A percentile compares a stretch with the other conserved stretches of the same genome.
These are phyloP conservation scores for Monochamus saltuarius DNA, from an alignment of 1,140 invertebrate species.

Conservation along the genomic window DNA sequence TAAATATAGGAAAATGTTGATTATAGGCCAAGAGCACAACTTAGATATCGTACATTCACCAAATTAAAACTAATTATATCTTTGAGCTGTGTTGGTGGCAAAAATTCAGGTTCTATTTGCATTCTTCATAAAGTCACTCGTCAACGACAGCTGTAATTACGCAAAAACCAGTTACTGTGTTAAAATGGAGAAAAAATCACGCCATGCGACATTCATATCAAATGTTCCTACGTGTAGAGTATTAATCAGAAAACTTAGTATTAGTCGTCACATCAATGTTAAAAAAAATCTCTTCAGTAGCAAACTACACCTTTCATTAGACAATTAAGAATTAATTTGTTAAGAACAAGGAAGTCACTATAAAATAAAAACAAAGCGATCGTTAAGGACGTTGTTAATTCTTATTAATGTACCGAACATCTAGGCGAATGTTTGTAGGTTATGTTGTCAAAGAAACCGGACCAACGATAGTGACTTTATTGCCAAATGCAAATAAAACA, in stretches of 20 bases:
- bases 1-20: too few relatives aligned
- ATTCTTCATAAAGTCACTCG: conserved; percentile 32
- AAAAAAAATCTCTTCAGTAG: conserved; percentile 38
- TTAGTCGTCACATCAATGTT: conserved; percentile 24
- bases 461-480: conserved; percentile 20
- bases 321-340: conserved; percentile 27
- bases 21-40: too few relatives aligned
- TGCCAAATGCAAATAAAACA: conserved; percentile 48
- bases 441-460: neutral
- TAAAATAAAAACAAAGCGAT: conserved; percentile 10
- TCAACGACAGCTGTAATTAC: neutral
- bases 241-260: neutral
- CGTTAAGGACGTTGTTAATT: conserved; percentile 5
- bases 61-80: too few relatives aligned
- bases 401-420: conserved; percentile 17
- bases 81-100: too few relatives aligned
- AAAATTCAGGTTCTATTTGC: conserved; percentile 31
- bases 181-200: conserved; percentile 22
- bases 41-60: too few relatives aligned
- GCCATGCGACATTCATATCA: conserved; percentile 24
- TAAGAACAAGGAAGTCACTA: conserved; percentile 9
- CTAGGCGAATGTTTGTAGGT: conserved; percentile 22
- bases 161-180: conserved; percentile 11
- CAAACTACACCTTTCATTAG: conserved; percentile 50
- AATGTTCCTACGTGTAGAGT: conserved; percentile 13